phyloP scores from a whole-genome alignment of 1,140 invertebrate genomes.

The Sitophilus oryzae region DNA sequence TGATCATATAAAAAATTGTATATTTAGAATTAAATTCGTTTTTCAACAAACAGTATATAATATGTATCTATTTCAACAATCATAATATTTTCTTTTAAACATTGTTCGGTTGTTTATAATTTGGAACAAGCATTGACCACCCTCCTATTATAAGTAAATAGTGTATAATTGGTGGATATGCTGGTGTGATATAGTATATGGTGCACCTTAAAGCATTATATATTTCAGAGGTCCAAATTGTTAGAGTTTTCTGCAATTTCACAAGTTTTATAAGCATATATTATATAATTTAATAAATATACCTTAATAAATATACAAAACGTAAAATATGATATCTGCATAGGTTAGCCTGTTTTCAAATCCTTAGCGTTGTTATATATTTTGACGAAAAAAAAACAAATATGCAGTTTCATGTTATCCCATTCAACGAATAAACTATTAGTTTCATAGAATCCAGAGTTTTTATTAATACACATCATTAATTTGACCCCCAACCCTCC shows the following conservation, averaged over 20 bases:
- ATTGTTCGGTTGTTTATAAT: too few relatives aligned
- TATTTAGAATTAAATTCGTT: too few relatives aligned
- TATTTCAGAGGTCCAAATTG: conserved; percentile 45
- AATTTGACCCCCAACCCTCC: too few relatives aligned
- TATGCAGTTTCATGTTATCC: conserved; percentile 41
- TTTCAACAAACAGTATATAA: too few relatives aligned
- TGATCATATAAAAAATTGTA: neutral
- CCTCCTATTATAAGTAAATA: neutral
- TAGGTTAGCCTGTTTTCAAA: conserved; percentile 40
- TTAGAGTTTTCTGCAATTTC: conserved; percentile 46
- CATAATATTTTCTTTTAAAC: too few relatives aligned
- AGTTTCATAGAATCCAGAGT: conserved; percentile 34
- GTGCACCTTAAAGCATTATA: conserved; percentile 43
- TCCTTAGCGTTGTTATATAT: conserved; percentile 40
- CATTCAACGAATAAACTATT: conserved; percentile 42
- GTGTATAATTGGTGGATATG: conserved; percentile 32
- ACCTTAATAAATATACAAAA: conserved; percentile 38
- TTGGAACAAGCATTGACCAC: neutral
- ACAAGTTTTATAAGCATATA: conserved; percentile 45
- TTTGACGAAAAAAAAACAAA: conserved; percentile 30
- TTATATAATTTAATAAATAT: conserved; percentile 39
- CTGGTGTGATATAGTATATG: conserved; percentile 43
- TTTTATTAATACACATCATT: too few relatives aligned
- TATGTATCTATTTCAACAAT: too few relatives aligned
- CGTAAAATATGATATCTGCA: conserved; percentile 34